phyloP scores from a whole-genome alignment of 2,113 vertebrate species.

The Crotalus viridis region DNA sequence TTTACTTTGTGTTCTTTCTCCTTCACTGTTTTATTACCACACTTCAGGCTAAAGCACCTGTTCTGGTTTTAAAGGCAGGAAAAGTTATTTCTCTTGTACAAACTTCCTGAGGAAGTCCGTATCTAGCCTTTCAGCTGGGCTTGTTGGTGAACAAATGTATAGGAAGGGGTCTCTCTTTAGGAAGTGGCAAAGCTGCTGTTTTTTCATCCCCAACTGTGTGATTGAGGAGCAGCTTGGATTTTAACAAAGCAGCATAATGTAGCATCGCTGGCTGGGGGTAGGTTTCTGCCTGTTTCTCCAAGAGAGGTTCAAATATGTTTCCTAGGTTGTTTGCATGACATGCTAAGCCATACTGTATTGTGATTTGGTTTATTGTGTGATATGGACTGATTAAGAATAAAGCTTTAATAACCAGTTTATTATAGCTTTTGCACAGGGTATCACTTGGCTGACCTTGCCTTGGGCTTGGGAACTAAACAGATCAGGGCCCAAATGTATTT shows the following conservation, averaged over 20 bases:
- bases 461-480: neutral
- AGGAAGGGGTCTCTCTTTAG: neutral
- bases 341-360: neutral
- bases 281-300: neutral
- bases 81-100: slow-evolving; percentile 6
- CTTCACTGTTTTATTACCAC: neutral
- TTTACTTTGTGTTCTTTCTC: neutral
- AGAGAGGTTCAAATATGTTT: neutral
- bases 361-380: neutral
- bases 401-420: neutral
- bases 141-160: neutral
- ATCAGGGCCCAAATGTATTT: neutral
- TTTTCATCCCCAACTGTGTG: neutral
- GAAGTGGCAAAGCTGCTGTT: neutral
- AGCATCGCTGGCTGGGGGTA: neutral
- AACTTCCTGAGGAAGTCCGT: slow-evolving; percentile 7
- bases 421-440: neutral
- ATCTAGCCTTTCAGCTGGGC: slow-evolving; percentile 7
- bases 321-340: neutral
- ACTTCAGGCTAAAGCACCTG: slow-evolving; percentile 13
- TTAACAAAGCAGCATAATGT: neutral
- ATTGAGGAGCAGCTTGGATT: neutral
- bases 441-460: neutral
- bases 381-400: neutral
- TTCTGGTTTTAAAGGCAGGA: slow-evolving; percentile 19